Evolutionary conservation across 2,888 invertebrate species (phyloP).

Genomic region (Poecilobothrus nobilitatus): DNA sequence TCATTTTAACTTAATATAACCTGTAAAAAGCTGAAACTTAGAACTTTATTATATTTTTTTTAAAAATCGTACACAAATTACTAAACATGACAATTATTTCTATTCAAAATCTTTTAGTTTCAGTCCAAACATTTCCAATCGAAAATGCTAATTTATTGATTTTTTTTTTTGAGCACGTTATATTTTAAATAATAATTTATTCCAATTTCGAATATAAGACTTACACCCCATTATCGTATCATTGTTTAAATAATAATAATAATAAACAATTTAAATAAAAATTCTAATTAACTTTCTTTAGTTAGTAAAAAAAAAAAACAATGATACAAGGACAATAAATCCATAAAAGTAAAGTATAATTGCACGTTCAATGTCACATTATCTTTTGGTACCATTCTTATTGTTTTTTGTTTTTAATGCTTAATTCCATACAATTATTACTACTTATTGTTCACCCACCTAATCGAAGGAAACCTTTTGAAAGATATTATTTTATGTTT

Average conservation of each 20-base stretch:
- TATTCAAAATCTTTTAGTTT: no score
- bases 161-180: no score
- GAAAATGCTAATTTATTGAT: no score
- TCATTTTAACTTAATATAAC: no score
- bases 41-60: no score
- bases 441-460: neutral
- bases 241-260: neutral
- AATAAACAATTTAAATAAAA: neutral
- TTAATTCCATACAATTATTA: neutral
- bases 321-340: neutral
- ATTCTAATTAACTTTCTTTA: neutral
- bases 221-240: no score
- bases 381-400: neutral
- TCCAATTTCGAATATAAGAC: no score
- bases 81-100: no score
- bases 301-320: neutral
- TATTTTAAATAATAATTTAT: no score
- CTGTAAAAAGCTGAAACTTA: no score
- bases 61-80: no score
- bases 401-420: neutral
- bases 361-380: constrained; percentile 1
- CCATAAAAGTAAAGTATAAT: neutral
- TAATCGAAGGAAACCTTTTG: neutral
- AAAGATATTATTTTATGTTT: neutral
- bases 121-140: no score